Percentiles rank a stretch among this genome's conserved stretches.
These are phyloP conservation scores for Hylomyscus alleni DNA, from an alignment of 2,797 vertebrate genomes.

Conservation along the genomic window DNA sequence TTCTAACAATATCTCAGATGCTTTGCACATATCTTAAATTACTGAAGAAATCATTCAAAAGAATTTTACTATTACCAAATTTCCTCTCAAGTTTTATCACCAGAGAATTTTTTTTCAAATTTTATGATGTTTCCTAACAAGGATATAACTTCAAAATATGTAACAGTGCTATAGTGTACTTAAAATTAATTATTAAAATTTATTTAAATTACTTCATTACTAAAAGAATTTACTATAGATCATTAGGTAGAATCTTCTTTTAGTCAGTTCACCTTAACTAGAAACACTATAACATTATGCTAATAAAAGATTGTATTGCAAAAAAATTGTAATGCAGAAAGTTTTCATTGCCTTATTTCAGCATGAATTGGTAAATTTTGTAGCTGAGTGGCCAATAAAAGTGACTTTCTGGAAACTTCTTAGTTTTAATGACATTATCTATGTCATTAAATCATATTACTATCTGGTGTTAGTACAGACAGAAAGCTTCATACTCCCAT, in stretches of 20 bases:
- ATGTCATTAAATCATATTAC: slow-evolving; percentile 25
- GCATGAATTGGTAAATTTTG: not conserved
- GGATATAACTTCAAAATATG: not conserved
- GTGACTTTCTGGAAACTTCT: slow-evolving; percentile 70
- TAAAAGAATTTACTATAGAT: slow-evolving; percentile 17
- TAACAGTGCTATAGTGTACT: slow-evolving; percentile 58
- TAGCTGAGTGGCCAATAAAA: not conserved
- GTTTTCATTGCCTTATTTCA: not conserved
- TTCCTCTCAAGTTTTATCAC: not conserved
- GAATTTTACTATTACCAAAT: not conserved
- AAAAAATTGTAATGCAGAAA: no score
- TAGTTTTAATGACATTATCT: slow-evolving; percentile 73
- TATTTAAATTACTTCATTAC: slow-evolving; percentile 35
- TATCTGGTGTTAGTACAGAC: slow-evolving; percentile 36
- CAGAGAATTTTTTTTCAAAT: not conserved
- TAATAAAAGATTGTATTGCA: slow-evolving; percentile 57
- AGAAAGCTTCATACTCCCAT: slow-evolving; percentile 17
- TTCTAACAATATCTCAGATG: not conserved
- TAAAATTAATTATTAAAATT: slow-evolving; percentile 68
- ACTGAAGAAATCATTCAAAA: slow-evolving; percentile 1
- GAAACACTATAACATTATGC: slow-evolving; percentile 61
- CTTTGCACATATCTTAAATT: not conserved
- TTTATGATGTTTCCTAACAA: not conserved
- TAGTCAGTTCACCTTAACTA: slow-evolving; percentile 69
- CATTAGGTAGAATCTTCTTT: slow-evolving; percentile 72